A percentile compares a stretch with the other conserved stretches of the same genome.
Evolutionary conservation across 2,888 invertebrate species (phyloP).

Genomic region (Torymus auratus): DNA sequence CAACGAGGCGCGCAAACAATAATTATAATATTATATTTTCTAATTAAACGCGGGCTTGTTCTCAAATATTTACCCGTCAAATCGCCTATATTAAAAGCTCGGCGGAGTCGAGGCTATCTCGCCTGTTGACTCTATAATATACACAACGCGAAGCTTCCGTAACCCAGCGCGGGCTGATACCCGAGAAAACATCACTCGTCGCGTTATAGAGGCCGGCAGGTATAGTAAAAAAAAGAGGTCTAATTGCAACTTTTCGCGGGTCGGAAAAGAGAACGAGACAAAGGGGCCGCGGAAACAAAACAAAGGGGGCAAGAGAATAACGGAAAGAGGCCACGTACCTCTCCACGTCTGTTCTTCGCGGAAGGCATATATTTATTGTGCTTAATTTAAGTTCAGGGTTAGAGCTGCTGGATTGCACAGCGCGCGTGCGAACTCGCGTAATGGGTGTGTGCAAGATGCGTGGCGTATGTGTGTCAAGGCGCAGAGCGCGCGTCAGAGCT

Average conservation of each 20-base stretch:
- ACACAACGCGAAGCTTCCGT: neutral
- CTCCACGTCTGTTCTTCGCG: slow-evolving; percentile 48
- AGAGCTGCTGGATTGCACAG: slow-evolving; percentile 55
- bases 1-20: too few species aligned
- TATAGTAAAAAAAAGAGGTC: neutral
- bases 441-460: neutral
- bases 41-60: neutral
- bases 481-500: too few species aligned
- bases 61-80: slow-evolving; percentile 30
- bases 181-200: too few species aligned
- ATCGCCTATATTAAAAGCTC: slow-evolving; percentile 3
- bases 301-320: slow-evolving; percentile 21
- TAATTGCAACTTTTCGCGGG: neutral
- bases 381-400: slow-evolving; percentile 62
- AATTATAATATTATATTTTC: slow-evolving; percentile 3
- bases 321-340: slow-evolving; percentile 50
- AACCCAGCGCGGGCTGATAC: neutral
- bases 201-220: neutral
- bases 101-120: too few species aligned
- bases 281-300: neutral
- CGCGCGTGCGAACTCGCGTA: slow-evolving; percentile 32
- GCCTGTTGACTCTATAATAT: slow-evolving; percentile 11
- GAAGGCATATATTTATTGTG: slow-evolving; percentile 55
- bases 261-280: neutral
- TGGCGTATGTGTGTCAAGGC: too few species aligned